Evolutionary conservation across 2,888 invertebrate genomes (phyloP).

Genomic region (Caenorhabditis zanzibari): DNA sequence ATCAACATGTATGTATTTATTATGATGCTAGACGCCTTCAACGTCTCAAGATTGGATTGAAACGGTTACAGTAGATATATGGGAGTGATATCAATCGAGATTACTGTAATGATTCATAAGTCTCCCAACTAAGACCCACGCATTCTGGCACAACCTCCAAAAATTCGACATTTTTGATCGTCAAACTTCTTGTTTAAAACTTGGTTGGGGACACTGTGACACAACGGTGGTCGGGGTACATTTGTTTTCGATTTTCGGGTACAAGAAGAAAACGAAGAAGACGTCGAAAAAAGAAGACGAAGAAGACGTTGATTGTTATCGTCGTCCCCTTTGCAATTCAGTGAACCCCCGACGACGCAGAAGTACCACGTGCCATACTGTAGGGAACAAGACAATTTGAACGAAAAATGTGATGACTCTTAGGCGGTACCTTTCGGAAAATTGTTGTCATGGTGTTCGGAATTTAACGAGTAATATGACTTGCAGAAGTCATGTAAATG

Average conservation of each 20-base stretch:
- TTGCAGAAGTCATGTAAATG: not conserved
- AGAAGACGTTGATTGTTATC: conserved; percentile 36
- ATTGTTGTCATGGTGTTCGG: conserved; percentile 31
- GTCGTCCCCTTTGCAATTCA: conserved; percentile 34
- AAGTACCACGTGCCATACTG: conserved; percentile 39
- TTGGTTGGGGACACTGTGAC: conserved; percentile 3
- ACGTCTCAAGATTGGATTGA: conserved; percentile 22
- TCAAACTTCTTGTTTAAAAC: conserved; percentile 35
- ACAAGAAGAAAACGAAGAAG: conserved; percentile 27
- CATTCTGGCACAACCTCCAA: conserved; percentile 2
- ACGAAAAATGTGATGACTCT: conserved; percentile 32
- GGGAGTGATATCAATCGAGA: conserved; percentile 2
- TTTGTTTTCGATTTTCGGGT: conserved; percentile 49
- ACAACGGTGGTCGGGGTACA: conserved; percentile 26
- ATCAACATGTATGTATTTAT: conserved; percentile 8
- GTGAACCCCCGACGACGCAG: conserved; percentile 17
- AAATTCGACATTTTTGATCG: conserved; percentile 14
- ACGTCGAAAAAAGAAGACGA: not conserved
- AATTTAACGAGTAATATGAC: not conserved
- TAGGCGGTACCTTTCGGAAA: not conserved
- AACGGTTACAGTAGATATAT: conserved; percentile 15
- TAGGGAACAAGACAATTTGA: conserved; percentile 28
- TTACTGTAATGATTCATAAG: not conserved
- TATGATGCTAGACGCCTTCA: conserved; percentile 21
- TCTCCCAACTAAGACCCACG: not conserved